Evolutionary conservation across 2,888 invertebrate genomes (phyloP).

Genomic region (Parascotia fuliginaria): DNA sequence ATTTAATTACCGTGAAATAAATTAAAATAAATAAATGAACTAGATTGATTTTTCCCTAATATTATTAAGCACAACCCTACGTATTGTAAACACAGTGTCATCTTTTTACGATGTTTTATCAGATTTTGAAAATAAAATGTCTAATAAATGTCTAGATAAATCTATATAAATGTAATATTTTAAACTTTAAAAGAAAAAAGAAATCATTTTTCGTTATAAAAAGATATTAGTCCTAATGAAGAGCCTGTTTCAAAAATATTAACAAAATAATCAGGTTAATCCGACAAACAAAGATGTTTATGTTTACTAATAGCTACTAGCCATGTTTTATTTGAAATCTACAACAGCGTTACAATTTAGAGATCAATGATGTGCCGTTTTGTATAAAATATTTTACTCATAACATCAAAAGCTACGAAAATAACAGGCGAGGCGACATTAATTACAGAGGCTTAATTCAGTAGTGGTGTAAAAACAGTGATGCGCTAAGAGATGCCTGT

Average conservation of each 20-base stretch:
- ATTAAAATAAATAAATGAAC: too few relatives aligned
- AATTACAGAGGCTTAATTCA: conserved; percentile 63
- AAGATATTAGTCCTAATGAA: not conserved
- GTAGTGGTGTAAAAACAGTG: conserved; percentile 74
- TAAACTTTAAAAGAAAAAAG: too few relatives aligned
- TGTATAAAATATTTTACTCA: conserved; percentile 32
- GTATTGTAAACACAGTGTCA: too few relatives aligned
- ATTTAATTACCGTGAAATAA: too few relatives aligned
- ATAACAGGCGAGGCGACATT: conserved; percentile 59
- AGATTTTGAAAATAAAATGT: too few relatives aligned
- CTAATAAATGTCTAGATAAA: too few relatives aligned
- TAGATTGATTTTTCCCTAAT: conserved; percentile 11
- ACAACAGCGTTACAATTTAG: conserved; percentile 25
- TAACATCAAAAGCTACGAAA: conserved; percentile 58
- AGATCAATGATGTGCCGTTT: conserved; percentile 33
- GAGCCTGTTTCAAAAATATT: not conserved
- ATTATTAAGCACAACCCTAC: conserved; percentile 16
- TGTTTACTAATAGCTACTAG: conserved; percentile 11
- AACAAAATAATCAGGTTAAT: conserved; percentile 9
- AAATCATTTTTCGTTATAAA: too few relatives aligned
- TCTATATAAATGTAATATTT: too few relatives aligned
- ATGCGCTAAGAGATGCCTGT: conserved; percentile 63
- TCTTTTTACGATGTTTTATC: too few relatives aligned
- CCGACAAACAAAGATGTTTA: conserved; percentile 14
- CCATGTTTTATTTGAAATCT: conserved; percentile 18